Evolutionary conservation across 2,797 vertebrate genomes (phyloP).

Genomic region (Hylomyscus alleni): DNA sequence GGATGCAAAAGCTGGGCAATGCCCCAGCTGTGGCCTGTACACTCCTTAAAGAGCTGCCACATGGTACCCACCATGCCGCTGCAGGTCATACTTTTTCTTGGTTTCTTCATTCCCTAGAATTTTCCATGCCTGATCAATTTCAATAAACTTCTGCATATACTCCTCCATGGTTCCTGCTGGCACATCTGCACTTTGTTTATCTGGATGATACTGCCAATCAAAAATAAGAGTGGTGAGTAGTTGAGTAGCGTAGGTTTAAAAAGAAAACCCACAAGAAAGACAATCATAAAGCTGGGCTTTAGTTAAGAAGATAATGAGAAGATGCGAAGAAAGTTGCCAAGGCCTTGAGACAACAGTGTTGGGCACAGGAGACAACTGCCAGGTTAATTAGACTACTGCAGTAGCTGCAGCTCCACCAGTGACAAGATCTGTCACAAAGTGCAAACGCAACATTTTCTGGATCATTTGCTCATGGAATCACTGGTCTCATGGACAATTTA

Average conservation of each 20-base stretch:
- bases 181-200: slow-evolving; percentile 91
- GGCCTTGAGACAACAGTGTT: slow-evolving; percentile 75
- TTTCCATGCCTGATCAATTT: slow-evolving; percentile 94
- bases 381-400: slow-evolving; percentile 89
- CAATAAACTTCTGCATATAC: slow-evolving; percentile 91
- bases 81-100: slow-evolving; percentile 93
- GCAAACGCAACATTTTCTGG: slow-evolving; percentile 92
- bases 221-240: slow-evolving; percentile 74
- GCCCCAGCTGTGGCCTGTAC: slow-evolving; percentile 73
- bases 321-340: slow-evolving; percentile 81
- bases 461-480: slow-evolving; percentile 94
- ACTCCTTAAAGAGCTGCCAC: slow-evolving; percentile 78
- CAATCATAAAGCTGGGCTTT: slow-evolving; percentile 74
- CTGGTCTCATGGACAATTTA: slow-evolving; percentile 94
- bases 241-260: slow-evolving; percentile 63
- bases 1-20: slow-evolving; percentile 79
- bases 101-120: slow-evolving; percentile 93
- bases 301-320: slow-evolving; percentile 81
- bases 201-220: slow-evolving; percentile 93
- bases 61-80: slow-evolving; percentile 91
- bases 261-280: slow-evolving; percentile 69
- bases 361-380: slow-evolving; percentile 87
- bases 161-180: slow-evolving; percentile 88
- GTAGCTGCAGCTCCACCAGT: slow-evolving; percentile 85
- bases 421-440: slow-evolving; percentile 89